phyloP scores from a whole-genome alignment of 2,888 invertebrate genomes.

The Nomada flava region DNA sequence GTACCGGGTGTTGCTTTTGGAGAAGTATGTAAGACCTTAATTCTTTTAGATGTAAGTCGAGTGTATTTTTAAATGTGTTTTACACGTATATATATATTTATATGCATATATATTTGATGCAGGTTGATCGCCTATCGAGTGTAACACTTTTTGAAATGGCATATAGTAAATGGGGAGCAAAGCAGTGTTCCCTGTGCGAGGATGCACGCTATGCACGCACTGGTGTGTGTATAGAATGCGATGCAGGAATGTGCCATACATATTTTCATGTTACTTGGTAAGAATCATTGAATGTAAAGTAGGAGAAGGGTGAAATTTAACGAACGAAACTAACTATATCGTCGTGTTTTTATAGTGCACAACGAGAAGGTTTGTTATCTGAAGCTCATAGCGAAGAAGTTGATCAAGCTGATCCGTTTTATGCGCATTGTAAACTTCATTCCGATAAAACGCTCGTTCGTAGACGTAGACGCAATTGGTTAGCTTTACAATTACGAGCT shows the following conservation, averaged over 20 bases:
- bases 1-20: slow-evolving; percentile 99
- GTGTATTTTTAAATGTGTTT: not conserved
- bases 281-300: slow-evolving; percentile 49
- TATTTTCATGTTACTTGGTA: slow-evolving; percentile 99
- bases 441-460: slow-evolving; percentile 95
- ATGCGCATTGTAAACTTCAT: slow-evolving; percentile 97
- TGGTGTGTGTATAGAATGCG: slow-evolving; percentile 98
- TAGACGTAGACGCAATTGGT: slow-evolving; percentile 92
- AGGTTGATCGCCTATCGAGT: slow-evolving; percentile 94
- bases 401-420: slow-evolving; percentile 98
- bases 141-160: slow-evolving; percentile 99
- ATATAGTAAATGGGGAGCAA: slow-evolving; percentile 98
- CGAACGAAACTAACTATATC: not conserved
- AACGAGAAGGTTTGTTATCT: slow-evolving; percentile 95
- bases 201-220: slow-evolving; percentile 95
- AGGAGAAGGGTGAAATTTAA: not conserved
- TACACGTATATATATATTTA: too few species aligned
- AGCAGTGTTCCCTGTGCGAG: slow-evolving; percentile 95
- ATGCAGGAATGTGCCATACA: slow-evolving; percentile 98
- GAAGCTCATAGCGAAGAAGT: slow-evolving; percentile 96
- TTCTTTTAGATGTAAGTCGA: slow-evolving; percentile 13
- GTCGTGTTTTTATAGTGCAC: slow-evolving; percentile 88
- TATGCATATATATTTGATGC: slow-evolving; percentile 16
- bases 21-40: slow-evolving; percentile 87
- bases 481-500: slow-evolving; percentile 93